These are phyloP conservation scores for Drosophila micromelanica DNA, from an alignment of 1,140 invertebrate genomes.

Conservation along the genomic window DNA sequence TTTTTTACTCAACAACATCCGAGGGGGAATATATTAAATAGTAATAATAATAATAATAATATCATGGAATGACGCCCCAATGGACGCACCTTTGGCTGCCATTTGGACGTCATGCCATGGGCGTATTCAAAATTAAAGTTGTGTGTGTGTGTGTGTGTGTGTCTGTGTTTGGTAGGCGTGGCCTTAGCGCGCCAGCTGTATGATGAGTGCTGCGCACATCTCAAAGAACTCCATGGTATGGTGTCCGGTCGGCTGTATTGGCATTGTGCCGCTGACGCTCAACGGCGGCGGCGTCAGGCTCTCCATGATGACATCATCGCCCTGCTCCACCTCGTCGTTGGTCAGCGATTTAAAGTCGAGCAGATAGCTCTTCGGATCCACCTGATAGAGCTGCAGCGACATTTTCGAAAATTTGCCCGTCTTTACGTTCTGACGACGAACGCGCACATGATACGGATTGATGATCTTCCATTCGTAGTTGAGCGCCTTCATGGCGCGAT, in stretches of 20 bases:
- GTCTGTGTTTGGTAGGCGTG: constrained; percentile 6
- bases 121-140: neutral
- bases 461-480: constrained; percentile 99
- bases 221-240: constrained; percentile 99
- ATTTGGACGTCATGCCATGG: constrained; percentile 9
- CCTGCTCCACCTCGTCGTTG: constrained; percentile 89
- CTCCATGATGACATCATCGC: constrained; percentile 86
- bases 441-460: constrained; percentile 97
- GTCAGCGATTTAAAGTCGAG: constrained; percentile 98
- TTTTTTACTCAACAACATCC: no score
- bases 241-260: constrained; percentile 87
- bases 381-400: constrained; percentile 99
- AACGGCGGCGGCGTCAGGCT: constrained; percentile 85
- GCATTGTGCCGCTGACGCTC: constrained; percentile 79
- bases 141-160: neutral
- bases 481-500: constrained; percentile 98
- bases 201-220: constrained; percentile 99
- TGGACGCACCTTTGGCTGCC: neutral
- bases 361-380: constrained; percentile 98
- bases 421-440: constrained; percentile 93
- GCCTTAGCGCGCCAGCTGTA: constrained; percentile 96
- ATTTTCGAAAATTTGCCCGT: constrained; percentile 96
- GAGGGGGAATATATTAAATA: constrained; percentile 9
- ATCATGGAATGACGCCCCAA: neutral
- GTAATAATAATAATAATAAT: constrained; percentile 6